Conservation (phyloP, 1,140 invertebrate species). For the Elysia chlorotica region DNA sequence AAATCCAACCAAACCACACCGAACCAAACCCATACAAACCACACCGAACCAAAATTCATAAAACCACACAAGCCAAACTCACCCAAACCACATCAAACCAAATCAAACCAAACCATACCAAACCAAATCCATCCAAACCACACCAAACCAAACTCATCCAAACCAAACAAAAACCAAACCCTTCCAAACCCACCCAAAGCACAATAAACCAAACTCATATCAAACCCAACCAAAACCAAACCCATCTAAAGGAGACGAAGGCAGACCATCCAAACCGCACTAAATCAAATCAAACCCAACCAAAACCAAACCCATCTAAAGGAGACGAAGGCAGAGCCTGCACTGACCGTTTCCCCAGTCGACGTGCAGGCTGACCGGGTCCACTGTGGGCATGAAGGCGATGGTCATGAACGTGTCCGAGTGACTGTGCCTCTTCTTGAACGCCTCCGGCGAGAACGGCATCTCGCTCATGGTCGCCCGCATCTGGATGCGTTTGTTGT, state of each 20-base stretch:
- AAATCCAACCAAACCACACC: no score
- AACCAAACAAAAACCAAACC: no score
- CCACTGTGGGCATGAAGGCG: constrained; percentile 19
- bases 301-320: background rate
- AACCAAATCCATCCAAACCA: no score
- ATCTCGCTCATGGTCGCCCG: constrained; percentile 16
- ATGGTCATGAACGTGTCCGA: constrained; percentile 7
- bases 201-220: no score
- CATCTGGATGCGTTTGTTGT: constrained; percentile 18
- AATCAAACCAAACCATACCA: no score
- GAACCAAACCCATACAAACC: no score
- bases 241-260: background rate
- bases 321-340: background rate
- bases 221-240: background rate
- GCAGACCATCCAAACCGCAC: background rate
- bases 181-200: no score
- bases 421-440: constrained; percentile 5
- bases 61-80: no score
- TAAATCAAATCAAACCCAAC: background rate
- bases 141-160: no score
- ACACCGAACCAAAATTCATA: no score
- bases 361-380: background rate
- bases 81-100: no score
- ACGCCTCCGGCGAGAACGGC: constrained; percentile 9
- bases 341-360: constrained; percentile 14